Evolutionary conservation across 2,888 invertebrate species (phyloP).

Genomic region (Nudaria mundana): DNA sequence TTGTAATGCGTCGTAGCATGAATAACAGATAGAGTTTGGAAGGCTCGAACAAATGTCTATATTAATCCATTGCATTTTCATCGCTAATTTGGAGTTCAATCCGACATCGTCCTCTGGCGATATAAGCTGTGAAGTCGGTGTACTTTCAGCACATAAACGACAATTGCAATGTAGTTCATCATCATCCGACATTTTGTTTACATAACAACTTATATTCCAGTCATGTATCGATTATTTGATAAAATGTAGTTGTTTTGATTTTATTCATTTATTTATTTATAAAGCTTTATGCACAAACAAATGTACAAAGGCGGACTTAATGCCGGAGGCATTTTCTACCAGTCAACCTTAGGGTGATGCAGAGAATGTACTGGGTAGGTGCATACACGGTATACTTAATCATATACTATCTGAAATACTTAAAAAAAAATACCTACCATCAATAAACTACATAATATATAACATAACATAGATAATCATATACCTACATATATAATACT

Average conservation of each 20-base stretch:
- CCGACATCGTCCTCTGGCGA: slow-evolving; percentile 61
- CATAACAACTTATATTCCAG: slow-evolving; percentile 6
- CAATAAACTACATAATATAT: too few species aligned
- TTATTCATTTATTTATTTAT: too few species aligned
- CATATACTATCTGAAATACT: too few species aligned
- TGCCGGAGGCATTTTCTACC: too few species aligned
- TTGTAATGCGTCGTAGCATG: slow-evolving; percentile 68
- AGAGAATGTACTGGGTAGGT: too few species aligned
- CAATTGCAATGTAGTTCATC: slow-evolving; percentile 59
- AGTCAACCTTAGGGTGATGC: too few species aligned
- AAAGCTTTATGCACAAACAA: too few species aligned
- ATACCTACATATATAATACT: too few species aligned
- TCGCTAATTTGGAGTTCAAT: slow-evolving; percentile 53
- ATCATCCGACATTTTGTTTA: slow-evolving; percentile 44
- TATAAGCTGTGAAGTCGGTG: slow-evolving; percentile 55
- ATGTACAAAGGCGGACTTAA: too few species aligned
- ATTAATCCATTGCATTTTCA: slow-evolving; percentile 71
- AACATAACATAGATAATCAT: too few species aligned
- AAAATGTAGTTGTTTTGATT: slow-evolving; percentile 11
- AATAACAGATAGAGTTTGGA: slow-evolving; percentile 67
- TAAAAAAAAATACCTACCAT: too few species aligned
- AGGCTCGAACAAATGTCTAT: slow-evolving; percentile 55
- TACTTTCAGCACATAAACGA: slow-evolving; percentile 69
- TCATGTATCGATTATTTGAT: slow-evolving; percentile 10
- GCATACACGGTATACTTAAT: too few species aligned